Percentiles rank a stretch among this genome's conserved stretches.
Conservation (phyloP, 2,797 vertebrate species). For the Falco columbarius region DNA sequence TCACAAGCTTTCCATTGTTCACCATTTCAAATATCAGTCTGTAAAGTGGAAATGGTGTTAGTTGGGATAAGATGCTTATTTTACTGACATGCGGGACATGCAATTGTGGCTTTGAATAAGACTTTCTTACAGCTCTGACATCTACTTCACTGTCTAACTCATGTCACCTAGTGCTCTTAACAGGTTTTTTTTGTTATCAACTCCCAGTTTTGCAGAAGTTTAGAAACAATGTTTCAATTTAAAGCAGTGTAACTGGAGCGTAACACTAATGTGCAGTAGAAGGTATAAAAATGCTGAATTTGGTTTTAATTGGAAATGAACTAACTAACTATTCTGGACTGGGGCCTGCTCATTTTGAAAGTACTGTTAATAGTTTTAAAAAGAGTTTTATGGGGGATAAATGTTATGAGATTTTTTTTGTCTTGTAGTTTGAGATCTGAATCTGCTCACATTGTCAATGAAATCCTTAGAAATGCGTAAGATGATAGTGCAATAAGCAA, state of each 20-base stretch:
- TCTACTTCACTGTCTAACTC: background rate
- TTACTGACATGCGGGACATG: background rate
- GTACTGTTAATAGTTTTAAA: background rate
- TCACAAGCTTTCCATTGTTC: constrained; percentile 15
- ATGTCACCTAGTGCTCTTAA: background rate
- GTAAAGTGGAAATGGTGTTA: constrained; percentile 26
- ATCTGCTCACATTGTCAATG: background rate
- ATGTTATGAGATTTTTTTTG: background rate
- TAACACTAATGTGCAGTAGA: background rate
- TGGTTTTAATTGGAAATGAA: background rate
- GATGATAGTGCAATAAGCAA: background rate
- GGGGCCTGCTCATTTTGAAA: background rate
- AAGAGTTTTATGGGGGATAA: background rate
- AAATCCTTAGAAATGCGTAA: background rate
- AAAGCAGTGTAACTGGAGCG: background rate
- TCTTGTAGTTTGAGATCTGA: background rate
- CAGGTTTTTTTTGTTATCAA: background rate
- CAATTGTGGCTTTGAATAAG: constrained; percentile 41
- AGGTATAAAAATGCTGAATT: background rate
- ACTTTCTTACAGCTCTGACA: constrained; percentile 20
- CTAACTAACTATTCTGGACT: background rate
- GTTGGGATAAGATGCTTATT: constrained; percentile 22
- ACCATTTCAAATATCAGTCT: constrained; percentile 26
- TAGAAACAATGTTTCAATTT: constrained; percentile 12
- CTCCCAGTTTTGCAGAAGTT: background rate